Percentiles rank a stretch among this genome's conserved stretches.
phyloP scores from a whole-genome alignment of 1,140 invertebrate species.

The Drosophila trapezifrons region DNA sequence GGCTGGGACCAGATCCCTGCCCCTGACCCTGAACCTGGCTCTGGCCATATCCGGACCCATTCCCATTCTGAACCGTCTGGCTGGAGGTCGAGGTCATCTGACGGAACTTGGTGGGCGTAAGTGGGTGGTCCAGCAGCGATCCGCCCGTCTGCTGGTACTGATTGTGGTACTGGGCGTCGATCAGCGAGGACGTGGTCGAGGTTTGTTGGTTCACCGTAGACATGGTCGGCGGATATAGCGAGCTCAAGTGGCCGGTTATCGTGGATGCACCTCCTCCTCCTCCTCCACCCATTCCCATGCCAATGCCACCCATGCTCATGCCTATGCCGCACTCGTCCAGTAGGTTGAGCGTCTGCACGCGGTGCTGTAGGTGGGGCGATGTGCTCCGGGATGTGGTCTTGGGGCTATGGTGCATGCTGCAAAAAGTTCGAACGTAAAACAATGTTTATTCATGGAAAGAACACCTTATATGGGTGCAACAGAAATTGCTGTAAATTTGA shows the following conservation, averaged over 20 bases:
- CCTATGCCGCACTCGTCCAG: constrained; percentile 71
- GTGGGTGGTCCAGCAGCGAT: constrained; percentile 79
- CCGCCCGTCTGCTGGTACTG: constrained; percentile 83
- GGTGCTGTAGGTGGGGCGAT: constrained; percentile 81
- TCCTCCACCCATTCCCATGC: constrained; percentile 32
- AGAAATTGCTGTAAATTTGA: too few relatives aligned
- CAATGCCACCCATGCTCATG: constrained; percentile 35
- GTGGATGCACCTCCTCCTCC: constrained; percentile 68
- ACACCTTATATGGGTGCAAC: too few relatives aligned
- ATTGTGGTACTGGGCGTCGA: constrained; percentile 82
- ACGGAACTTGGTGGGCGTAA: constrained; percentile 82
- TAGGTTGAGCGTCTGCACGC: constrained; percentile 79
- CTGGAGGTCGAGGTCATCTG: constrained; percentile 76
- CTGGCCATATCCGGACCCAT: constrained; percentile 18
- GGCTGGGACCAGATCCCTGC: constrained; percentile 31
- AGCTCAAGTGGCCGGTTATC: constrained; percentile 75
- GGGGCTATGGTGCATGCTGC: constrained; percentile 82
- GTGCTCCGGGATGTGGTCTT: constrained; percentile 83
- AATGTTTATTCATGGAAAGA: neutral
- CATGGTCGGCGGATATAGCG: constrained; percentile 79
- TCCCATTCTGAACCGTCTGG: constrained; percentile 71
- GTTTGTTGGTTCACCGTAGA: constrained; percentile 83
- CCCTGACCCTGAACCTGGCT: neutral
- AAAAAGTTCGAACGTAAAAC: neutral
- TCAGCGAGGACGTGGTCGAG: constrained; percentile 81